Base-by-base conservation (phyloP, 1,140 invertebrate genomes). In the Drosophila bocki region DNA sequence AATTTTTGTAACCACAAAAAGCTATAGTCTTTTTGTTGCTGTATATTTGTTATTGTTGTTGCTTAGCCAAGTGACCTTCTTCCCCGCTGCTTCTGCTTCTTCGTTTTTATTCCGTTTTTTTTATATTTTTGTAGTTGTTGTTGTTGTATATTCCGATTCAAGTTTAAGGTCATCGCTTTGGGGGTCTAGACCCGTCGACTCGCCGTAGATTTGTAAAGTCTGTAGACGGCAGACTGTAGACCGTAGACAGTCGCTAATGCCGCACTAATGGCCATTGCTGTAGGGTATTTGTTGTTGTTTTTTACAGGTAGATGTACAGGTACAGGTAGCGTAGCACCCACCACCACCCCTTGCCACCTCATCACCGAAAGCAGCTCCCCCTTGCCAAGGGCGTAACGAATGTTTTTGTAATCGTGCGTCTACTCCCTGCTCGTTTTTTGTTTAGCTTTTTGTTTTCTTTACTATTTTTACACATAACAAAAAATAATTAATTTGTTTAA, bases 161-260 rank as follows among this genome's bases (percentile, higher is more conserved):
- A 87, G 83, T 87, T 87, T 87, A 87, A 87, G 83, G 83, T 88
- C 83, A 56, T 37, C n/a, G 32, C 67, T 63, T 61, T 48, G 61
- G 33, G 58, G 53, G 64, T 65, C 75, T 82, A 63, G 62, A 64
- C 77, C 51, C 51, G 51, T 54, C 51, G 33, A 54, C 51, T 54
- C 13, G 50, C 29, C 29, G 51, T 54, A 54, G 51, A 22, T 37
- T 54, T 72, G 44, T 58, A 69, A 45, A 59, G 57, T 63, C 63
- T 11, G 42, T 47, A 42, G 61, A 57, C 61, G n/a, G 26, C 19
- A 54, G 60, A 42, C 57, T 12, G 63, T 62, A 58, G 53, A 35
- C 63, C 5, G 63, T 67, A 62, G 69, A 79, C 80, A 78, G 82
- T 75, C 78, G 78, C 64, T 85, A 85, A 85, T 85, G 69, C 78